phyloP scores from a whole-genome alignment of 2,797 vertebrate species.

The Siniperca obscura region DNA sequence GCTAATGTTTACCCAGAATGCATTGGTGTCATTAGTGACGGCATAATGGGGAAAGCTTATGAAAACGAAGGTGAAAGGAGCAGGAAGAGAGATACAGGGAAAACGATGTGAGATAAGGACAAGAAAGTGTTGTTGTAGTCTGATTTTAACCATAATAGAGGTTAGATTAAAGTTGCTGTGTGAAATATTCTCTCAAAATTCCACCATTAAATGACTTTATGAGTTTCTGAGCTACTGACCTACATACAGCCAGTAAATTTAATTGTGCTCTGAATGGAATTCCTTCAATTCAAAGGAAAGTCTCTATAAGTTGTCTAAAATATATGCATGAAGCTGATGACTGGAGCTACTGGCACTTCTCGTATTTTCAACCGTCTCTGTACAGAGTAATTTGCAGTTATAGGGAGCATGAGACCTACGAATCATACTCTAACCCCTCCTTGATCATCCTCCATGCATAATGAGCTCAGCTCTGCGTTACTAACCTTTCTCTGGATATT shows the following conservation, averaged over 20 bases:
- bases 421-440: not conserved
- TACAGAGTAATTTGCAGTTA: not conserved
- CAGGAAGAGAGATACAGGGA: not conserved
- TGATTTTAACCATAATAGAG: not conserved
- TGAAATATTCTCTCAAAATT: conserved; percentile 7
- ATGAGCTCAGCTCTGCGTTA: conserved; percentile 18
- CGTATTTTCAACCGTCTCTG: not conserved
- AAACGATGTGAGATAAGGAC: conserved; percentile 18
- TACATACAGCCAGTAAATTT: not conserved
- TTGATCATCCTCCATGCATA: conserved; percentile 8
- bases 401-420: not conserved
- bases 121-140: conserved; percentile 19
- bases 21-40: conserved; percentile 40
- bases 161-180: not conserved
- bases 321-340: not conserved
- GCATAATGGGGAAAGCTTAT: conserved; percentile 16
- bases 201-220: not conserved
- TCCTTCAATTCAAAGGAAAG: not conserved
- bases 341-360: not conserved
- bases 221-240: not conserved
- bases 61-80: not conserved
- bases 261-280: not conserved
- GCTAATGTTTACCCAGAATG: conserved; percentile 64
- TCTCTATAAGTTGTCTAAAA: not conserved
- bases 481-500: conserved; percentile 44